A percentile compares a stretch with the other conserved stretches of the same genome.
phyloP scores from a whole-genome alignment of 53 echinoderm and acorn worm species.

The Patiria pectinifera region DNA sequence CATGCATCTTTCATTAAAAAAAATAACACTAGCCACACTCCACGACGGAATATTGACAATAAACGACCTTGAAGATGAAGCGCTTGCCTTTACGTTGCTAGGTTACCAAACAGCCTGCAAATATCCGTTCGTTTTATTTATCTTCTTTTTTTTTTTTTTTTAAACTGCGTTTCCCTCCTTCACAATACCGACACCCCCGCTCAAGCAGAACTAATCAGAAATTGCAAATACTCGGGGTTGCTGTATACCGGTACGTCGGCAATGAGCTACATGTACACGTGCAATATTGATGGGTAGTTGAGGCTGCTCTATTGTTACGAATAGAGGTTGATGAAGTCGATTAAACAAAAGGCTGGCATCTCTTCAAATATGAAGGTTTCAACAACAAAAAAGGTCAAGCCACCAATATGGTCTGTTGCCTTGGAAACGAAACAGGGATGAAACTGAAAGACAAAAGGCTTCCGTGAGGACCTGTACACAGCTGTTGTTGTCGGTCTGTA shows the following conservation, averaged over 20 bases:
- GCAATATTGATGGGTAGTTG: neutral
- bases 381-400: no score
- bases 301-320: no score
- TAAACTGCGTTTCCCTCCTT: neutral
- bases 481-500: no score
- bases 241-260: neutral
- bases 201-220: neutral
- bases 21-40: neutral
- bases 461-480: no score
- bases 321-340: no score
- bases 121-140: no score
- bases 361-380: no score
- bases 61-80: slow-evolving; percentile 1
- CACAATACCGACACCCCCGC: no score
- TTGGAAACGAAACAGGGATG: no score
- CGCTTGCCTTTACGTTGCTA: neutral
- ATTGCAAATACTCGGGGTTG: neutral
- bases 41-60: neutral
- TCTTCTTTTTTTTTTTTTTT: neutral
- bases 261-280: neutral
- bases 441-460: no score
- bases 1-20: neutral
- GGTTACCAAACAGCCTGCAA: slow-evolving; percentile 4
- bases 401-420: no score
- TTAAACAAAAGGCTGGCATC: no score